phyloP scores from a whole-genome alignment of 2,797 vertebrate genomes.

The Micromesistius poutassou region DNA sequence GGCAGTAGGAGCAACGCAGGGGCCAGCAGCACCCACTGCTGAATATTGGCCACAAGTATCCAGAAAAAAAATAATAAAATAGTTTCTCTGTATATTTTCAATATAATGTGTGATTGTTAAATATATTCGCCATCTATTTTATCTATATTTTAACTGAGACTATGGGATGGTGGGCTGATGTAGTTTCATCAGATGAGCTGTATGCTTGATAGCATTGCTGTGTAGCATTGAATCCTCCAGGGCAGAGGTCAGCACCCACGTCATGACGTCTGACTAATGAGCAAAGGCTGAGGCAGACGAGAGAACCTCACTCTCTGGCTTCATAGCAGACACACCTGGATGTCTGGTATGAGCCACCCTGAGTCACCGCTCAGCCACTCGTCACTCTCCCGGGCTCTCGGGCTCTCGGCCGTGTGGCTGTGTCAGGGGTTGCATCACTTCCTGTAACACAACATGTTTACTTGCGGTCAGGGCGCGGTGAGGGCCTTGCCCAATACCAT shows the following conservation, averaged over 20 bases:
- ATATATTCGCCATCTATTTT: too few relatives aligned
- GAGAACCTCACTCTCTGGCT: neutral
- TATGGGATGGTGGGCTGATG: too few relatives aligned
- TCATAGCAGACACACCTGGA: neutral
- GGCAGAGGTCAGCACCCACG: neutral
- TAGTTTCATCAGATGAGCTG: too few relatives aligned
- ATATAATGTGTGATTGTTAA: neutral
- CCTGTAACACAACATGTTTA: neutral
- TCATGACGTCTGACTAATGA: neutral
- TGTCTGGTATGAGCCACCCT: neutral
- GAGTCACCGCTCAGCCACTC: neutral
- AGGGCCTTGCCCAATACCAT: neutral
- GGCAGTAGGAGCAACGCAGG: constrained; percentile 2
- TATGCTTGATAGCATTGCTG: too few relatives aligned
- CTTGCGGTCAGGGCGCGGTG: neutral
- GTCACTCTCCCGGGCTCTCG: neutral
- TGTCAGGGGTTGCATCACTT: neutral
- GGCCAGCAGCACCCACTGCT: too few relatives aligned
- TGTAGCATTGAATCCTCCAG: too few relatives aligned
- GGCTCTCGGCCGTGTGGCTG: neutral
- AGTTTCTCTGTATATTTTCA: neutral
- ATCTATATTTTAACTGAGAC: too few relatives aligned
- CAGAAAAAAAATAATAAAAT: too few relatives aligned
- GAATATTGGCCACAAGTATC: too few relatives aligned
- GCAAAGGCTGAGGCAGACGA: neutral